A percentile compares a stretch with the other conserved stretches of the same genome.
phyloP scores from a whole-genome alignment of 2,113 vertebrate genomes.

The Colius striatus region DNA sequence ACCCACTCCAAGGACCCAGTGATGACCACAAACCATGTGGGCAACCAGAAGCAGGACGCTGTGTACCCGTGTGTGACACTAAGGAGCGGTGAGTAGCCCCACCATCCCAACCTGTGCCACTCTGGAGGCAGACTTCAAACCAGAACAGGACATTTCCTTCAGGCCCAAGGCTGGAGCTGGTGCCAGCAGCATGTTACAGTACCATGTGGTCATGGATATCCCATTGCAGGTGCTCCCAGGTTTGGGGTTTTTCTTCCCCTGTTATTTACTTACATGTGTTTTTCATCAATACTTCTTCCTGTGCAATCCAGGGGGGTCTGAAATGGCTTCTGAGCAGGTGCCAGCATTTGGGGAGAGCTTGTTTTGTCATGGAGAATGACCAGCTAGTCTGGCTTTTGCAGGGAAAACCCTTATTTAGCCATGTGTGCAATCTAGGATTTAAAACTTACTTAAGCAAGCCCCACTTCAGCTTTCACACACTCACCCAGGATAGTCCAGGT shows the following conservation, averaged over 20 bases:
- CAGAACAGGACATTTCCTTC: not conserved
- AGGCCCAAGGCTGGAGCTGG: not conserved
- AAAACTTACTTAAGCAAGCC: not conserved
- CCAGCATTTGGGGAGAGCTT: not conserved
- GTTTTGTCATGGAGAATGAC: not conserved
- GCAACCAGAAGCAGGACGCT: constrained; percentile 1
- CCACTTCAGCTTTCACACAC: not conserved
- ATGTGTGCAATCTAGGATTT: not conserved
- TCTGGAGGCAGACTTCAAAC: not conserved
- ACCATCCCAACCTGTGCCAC: not conserved
- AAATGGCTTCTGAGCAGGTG: not conserved
- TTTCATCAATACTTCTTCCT: not conserved
- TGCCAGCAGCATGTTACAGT: not conserved
- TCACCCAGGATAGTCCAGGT: not conserved
- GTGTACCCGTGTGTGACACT: not conserved
- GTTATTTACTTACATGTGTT: not conserved
- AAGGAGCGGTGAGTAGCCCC: constrained; percentile 1
- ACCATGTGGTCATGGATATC: not conserved
- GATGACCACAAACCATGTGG: constrained; percentile 34
- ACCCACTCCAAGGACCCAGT: constrained; percentile 6
- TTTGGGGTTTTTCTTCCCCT: not conserved
- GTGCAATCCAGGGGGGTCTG: not conserved
- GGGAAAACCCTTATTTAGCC: not conserved
- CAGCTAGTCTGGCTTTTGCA: not conserved
- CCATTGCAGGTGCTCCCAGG: too few species aligned